Evolutionary conservation across 1,140 invertebrate genomes (phyloP), one percentile per base, ranked within the genome.

Genomic region (Epicauta chinensis): DNA sequence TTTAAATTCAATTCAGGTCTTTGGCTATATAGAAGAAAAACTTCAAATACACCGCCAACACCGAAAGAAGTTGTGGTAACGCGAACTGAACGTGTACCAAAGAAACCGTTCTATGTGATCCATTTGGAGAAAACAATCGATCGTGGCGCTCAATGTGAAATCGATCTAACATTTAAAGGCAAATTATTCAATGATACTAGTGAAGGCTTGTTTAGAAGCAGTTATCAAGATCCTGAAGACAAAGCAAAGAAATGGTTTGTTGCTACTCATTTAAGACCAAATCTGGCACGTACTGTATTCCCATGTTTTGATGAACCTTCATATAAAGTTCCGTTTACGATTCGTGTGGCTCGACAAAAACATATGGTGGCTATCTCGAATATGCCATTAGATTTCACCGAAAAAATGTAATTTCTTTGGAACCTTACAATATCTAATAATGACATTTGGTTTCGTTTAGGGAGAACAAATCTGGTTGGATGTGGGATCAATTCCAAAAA

Each of bases 291-390:
- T 15, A 78, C 80, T 23, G 78, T 92, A 41, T 96, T 97, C 68
- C 94, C 94, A 0, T 95, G 92, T 65, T 93, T 95, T 70, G 93
- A 97, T 68, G 90, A 96, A 65, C 92, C 93, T 0, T 77, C 72
- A 1, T 81, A 88, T 55, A 97, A 96, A 73, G 79, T 81, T 0
- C 80, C 79, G 1, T 84, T 87, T 61, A 73, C 78, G 31, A 68
- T 89, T 0, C 82, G 75, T 12, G 75, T 89, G 1, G 75, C 78
- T 0, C 75, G 81, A 14, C 80, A 81, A 0, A 74, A 70, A 39
- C 70, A 75, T 29, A 80, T 81, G 74, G 68, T 72, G 0, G 77
- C 80, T 0, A 59, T 83, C 2, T 81, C 83, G 11, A 87, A 87
- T 55, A 84, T 77, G 47, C 81, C 78, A 1, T 53, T 83, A 0